Evolutionary conservation across 2,797 vertebrate genomes (phyloP).

Genomic region (Cyclopterus lumpus): DNA sequence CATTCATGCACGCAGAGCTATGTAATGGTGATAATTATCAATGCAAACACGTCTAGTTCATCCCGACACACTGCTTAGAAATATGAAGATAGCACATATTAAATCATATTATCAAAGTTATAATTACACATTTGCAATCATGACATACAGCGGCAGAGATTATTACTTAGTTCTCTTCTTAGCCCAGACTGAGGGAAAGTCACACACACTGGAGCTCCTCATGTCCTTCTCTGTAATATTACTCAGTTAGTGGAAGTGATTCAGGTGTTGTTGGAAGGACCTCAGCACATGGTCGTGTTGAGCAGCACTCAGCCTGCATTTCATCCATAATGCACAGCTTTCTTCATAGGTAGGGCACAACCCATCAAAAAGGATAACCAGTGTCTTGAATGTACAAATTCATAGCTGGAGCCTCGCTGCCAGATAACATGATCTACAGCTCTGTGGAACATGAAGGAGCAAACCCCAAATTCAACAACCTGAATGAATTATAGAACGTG

Average conservation of each 20-base stretch:
- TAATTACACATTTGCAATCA: too few species aligned
- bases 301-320: neutral
- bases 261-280: too few species aligned
- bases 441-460: neutral
- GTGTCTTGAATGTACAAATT: slow-evolving; percentile 9
- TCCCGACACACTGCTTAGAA: too few species aligned
- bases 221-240: neutral
- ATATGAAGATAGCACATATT: too few species aligned
- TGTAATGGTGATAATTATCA: too few species aligned
- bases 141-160: too few species aligned
- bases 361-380: slow-evolving; percentile 9
- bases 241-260: neutral
- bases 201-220: too few species aligned
- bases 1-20: too few species aligned
- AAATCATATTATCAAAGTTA: too few species aligned
- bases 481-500: slow-evolving; percentile 11
- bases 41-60: too few species aligned
- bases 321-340: slow-evolving; percentile 26
- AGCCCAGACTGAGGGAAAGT: neutral
- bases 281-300: too few species aligned
- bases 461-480: slow-evolving; percentile 37
- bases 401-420: slow-evolving; percentile 5
- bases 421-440: neutral
- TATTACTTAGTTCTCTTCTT: too few species aligned
- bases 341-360: neutral